Conservation (phyloP, 2,888 invertebrate species). For the Chydorus sphaericus region DNA sequence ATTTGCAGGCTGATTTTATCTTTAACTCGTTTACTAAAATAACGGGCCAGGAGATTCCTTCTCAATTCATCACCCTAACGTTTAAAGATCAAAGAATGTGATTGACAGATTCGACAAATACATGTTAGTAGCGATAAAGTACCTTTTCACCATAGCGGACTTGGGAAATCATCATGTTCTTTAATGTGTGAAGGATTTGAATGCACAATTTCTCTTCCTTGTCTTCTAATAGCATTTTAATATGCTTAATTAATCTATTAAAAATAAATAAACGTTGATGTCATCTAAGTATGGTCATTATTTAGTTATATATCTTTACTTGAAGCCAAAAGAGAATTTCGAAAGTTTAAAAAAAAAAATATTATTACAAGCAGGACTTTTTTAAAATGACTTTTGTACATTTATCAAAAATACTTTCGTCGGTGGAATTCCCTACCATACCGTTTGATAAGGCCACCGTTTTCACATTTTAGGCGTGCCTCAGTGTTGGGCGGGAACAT, state of each 20-base stretch:
- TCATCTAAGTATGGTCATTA: neutral
- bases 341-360: too few species aligned
- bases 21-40: conserved; percentile 56
- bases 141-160: conserved; percentile 92
- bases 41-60: conserved; percentile 53
- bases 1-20: too few species aligned
- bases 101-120: too few species aligned
- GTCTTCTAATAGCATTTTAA: conserved; percentile 87
- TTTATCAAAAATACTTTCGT: neutral
- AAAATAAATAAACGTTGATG: too few species aligned
- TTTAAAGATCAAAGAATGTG: too few species aligned
- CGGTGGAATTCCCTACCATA: conserved; percentile 25
- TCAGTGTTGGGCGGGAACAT: conserved; percentile 70
- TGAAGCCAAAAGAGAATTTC: too few species aligned
- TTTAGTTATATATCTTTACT: too few species aligned
- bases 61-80: conserved; percentile 58
- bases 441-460: conserved; percentile 73
- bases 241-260: conserved; percentile 79
- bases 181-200: conserved; percentile 79
- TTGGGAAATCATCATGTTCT: conserved; percentile 97
- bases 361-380: too few species aligned
- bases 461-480: conserved; percentile 62
- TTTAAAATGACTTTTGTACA: too few species aligned
- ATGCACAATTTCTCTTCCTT: conserved; percentile 95
- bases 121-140: conserved; percentile 23